These are phyloP conservation scores for Leuciscus idus DNA, from an alignment of 2,113 vertebrate genomes.

Conservation along the genomic window DNA sequence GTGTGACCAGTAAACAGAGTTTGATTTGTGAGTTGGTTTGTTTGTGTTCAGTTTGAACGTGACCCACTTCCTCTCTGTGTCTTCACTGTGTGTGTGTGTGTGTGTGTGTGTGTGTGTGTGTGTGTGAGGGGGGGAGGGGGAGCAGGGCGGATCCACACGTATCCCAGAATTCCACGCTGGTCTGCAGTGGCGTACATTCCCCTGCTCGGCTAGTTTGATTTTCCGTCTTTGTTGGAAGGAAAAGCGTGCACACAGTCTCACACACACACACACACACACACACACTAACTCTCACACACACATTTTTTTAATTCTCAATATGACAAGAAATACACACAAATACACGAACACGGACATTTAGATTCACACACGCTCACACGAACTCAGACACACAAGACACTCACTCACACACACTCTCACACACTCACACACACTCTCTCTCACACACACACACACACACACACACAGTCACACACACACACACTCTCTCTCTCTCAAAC, in stretches of 20 bases:
- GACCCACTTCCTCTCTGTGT: slow-evolving; percentile 67
- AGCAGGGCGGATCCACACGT: slow-evolving; percentile 47
- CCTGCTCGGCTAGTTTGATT: slow-evolving; percentile 8
- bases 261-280: not conserved
- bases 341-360: not conserved
- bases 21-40: slow-evolving; percentile 25
- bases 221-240: slow-evolving; percentile 20
- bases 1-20: not conserved
- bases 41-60: slow-evolving; percentile 61
- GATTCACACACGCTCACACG: not conserved
- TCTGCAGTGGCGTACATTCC: slow-evolving; percentile 30
- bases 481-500: too few relatives aligned
- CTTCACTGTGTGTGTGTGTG: not conserved
- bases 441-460: too few relatives aligned
- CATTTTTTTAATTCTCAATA: not conserved
- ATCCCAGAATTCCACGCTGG: slow-evolving; percentile 49
- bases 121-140: slow-evolving; percentile 24
- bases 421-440: not conserved
- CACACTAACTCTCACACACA: not conserved
- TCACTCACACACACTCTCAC: not conserved
- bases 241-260: not conserved
- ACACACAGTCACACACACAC: too few relatives aligned
- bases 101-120: too few relatives aligned
- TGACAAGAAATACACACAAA: not conserved
- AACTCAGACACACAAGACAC: too few relatives aligned